Percentiles rank a stretch among this genome's conserved stretches.
These are phyloP conservation scores for Xylota segnis DNA, from an alignment of 2,888 invertebrate species.

Conservation along the genomic window DNA sequence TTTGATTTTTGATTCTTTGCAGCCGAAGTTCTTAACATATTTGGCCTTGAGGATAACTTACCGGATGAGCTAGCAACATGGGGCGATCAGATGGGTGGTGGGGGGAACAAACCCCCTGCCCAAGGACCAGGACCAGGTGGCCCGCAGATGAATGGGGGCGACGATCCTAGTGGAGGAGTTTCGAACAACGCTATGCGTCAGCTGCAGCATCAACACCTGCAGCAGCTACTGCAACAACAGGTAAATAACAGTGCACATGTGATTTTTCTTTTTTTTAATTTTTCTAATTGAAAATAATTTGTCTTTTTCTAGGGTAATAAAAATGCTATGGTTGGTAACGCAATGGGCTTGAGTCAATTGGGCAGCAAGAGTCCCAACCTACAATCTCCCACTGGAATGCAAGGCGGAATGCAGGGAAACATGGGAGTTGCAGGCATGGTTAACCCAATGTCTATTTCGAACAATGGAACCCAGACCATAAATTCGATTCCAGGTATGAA, in stretches of 20 bases:
- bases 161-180: constrained; percentile 91
- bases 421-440: constrained; percentile 87
- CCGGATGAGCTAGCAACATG: constrained; percentile 94
- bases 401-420: constrained; percentile 91
- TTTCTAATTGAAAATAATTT: constrained; percentile 11
- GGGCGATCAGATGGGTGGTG: constrained; percentile 87
- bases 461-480: constrained; percentile 91
- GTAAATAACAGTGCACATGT: constrained; percentile 65
- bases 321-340: constrained; percentile 85
- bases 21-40: constrained; percentile 92
- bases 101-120: constrained; percentile 90
- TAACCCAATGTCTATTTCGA: constrained; percentile 90
- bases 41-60: constrained; percentile 95
- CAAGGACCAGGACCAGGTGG: constrained; percentile 92
- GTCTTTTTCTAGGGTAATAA: constrained; percentile 81
- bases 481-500: constrained; percentile 89
- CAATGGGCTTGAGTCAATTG: constrained; percentile 90
- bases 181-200: constrained; percentile 83
- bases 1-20: constrained; percentile 25
- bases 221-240: constrained; percentile 89
- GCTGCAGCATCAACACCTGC: constrained; percentile 87
- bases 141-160: constrained; percentile 87
- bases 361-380: constrained; percentile 93
- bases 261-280: background rate
- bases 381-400: constrained; percentile 94